These are phyloP conservation scores for Daktulosphaira vitifoliae DNA, from an alignment of 1,140 invertebrate species.

Conservation along the genomic window DNA sequence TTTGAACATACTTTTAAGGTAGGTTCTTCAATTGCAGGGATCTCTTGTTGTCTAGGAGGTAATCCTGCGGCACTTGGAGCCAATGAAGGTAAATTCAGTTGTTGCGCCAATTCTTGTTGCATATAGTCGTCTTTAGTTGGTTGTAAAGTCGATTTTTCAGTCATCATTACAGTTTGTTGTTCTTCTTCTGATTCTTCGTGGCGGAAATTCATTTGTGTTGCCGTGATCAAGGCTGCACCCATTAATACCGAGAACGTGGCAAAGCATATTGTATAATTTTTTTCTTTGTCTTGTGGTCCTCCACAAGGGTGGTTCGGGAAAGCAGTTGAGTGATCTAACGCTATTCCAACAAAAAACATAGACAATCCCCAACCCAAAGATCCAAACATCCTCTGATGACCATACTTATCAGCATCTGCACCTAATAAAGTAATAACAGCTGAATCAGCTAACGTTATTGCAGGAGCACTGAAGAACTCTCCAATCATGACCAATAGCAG, in stretches of 20 bases:
- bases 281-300: constrained; percentile 74
- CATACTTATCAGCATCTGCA: constrained; percentile 87
- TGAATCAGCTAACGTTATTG: constrained; percentile 92
- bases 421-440: constrained; percentile 84
- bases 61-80: constrained; percentile 43
- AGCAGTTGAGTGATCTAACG: constrained; percentile 89
- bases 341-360: constrained; percentile 98
- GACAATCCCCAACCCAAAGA: constrained; percentile 95
- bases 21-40: neutral
- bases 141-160: constrained; percentile 44
- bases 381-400: constrained; percentile 96
- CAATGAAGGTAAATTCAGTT: constrained; percentile 66
- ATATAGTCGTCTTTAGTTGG: constrained; percentile 58
- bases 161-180: constrained; percentile 12
- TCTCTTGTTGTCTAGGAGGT: neutral
- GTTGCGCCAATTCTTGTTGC: constrained; percentile 69
- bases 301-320: constrained; percentile 85
- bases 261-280: constrained; percentile 98
- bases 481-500: constrained; percentile 87
- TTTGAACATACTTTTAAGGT: constrained; percentile 1
- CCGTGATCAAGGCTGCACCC: constrained; percentile 86
- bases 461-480: constrained; percentile 95
- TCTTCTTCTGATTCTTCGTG: constrained; percentile 51
- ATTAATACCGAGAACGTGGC: constrained; percentile 95
- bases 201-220: constrained; percentile 80